Evolutionary conservation across 2,113 vertebrate genomes (phyloP), one percentile per base, ranked within the genome.

Genomic region (Ophthalmolycus amberensis): DNA sequence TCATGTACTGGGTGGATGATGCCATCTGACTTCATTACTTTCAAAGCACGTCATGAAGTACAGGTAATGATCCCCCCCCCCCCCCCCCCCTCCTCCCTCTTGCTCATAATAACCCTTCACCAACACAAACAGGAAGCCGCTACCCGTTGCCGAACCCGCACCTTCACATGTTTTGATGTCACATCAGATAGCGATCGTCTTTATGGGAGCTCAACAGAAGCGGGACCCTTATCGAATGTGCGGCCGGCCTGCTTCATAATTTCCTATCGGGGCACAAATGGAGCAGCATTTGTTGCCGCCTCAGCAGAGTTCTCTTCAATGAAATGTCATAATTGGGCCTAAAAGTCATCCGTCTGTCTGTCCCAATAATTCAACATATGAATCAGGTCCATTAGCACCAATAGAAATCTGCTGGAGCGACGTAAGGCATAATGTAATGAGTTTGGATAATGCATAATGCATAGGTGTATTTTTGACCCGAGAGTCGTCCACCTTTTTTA

Each of bases 21-120:
- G 40, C 82, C 65, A 80, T 84, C 82, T 78, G 85, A 85, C 82
- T 90, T 85, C 82, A 82, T 91, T 88, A 80, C 83, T 69, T 90
- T 88, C 77, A 83, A 85, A 90, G 77, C 69, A 37, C 66, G 67
- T 90, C 79, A 81, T 85, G 75, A 80, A 87, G 73, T 54, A 58
- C 76, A 89, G 66, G 67, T 82, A 85, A 77, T 71, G 81, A 79
- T 75, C 50, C 69, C 34, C 62, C 56, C 3, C 44, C 1, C 10
- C 48, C 60, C 34, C n/a, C n/a, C n/a, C n/a, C n/a, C n/a, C n/a
- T n/a, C n/a, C n/a, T n/a, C 48, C 60, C 2, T 62, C 37, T 64
- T 12, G 14, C 77, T 82, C 58, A 86, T 85, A 85, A 86, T 86
- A 85, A 85, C 59, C 66, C 75, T 44, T 67, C 50, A n/a, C 46